Base-by-base conservation (phyloP, 2,888 invertebrate species). In the Melinaea menophilus region DNA sequence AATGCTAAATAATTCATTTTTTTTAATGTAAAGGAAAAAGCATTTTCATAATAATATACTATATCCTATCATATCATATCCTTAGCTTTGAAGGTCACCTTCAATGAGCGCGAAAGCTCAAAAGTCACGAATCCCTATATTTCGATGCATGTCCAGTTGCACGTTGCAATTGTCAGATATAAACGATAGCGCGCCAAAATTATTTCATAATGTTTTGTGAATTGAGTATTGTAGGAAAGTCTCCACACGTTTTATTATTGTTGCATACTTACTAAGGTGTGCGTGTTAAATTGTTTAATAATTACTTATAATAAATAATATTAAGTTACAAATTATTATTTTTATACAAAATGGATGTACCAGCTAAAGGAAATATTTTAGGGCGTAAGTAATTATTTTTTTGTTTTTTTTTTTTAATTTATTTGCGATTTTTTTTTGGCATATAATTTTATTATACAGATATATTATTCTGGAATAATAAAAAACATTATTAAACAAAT, bases 291-390 rank as follows among this genome's bases (percentile, higher is more conserved):
- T 41, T 9, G 3, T 22, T 37, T 37, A 7, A 9, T 41, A 41
- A 41, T 41, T 41, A n/a, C n/a, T n/a, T n/a, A 41, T 9, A 41
- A 41, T 41, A 41, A 9, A 9, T 41, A 41, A 3, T 41, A 9
- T 9, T 9, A 41, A 41, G 9, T 41, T 37, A 37, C 3, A 9
- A 41, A 41, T 9, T 9, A 41, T 3, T 41, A 41, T 9, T 9
- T 9, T 9, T 41, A 41, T 41, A 41, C 9, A 41, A 41, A 41
- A 91, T 92, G 85, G 92, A 92, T 73, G 92, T 92, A 70, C 91
- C 91, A 46, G 91, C 92, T 1, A 91, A 78, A 75, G 93, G 93
- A 81, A 92, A 91, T 77, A 73, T 92, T 73, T 84, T 93, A 71
- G 92, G 92, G 80, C 88, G 93, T 93, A 84, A 92, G 93, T 92